Conservation (phyloP, 2,888 invertebrate genomes). For the Drosophila incognita region DNA sequence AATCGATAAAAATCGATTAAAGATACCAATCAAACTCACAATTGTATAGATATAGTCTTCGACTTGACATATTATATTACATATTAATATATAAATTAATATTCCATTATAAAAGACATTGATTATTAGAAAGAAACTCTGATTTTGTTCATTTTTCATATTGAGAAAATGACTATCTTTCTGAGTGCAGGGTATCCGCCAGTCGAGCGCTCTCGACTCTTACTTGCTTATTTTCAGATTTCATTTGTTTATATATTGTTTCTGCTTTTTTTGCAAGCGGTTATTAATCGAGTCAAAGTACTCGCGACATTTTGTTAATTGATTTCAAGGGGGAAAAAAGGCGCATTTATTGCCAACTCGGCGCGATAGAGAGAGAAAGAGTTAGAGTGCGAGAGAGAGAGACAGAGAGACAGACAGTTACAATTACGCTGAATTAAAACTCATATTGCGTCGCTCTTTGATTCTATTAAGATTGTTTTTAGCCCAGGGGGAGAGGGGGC, state of each 20-base stretch:
- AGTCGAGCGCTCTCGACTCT: not conserved
- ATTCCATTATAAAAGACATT: not conserved
- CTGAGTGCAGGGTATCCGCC: not conserved
- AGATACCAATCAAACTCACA: not conserved
- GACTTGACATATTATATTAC: not conserved
- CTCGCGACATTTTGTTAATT: conserved; percentile 78
- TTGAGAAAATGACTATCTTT: no score
- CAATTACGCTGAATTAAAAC: conserved; percentile 76
- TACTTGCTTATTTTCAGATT: conserved; percentile 36
- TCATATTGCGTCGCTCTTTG: conserved; percentile 72
- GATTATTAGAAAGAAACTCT: not conserved
- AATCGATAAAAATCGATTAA: not conserved
- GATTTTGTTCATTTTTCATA: no score
- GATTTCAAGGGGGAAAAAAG: conserved; percentile 56
- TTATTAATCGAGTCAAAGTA: conserved; percentile 69
- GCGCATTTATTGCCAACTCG: conserved; percentile 9
- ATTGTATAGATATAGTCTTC: not conserved
- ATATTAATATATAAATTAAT: not conserved
- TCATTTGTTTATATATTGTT: conserved; percentile 41
- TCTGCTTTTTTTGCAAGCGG: conserved; percentile 52
- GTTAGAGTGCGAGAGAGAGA: not conserved
- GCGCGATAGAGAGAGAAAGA: not conserved
- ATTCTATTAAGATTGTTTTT: conserved; percentile 78
- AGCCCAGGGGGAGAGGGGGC: conserved; percentile 29
- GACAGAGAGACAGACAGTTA: conserved; percentile 21